Evolutionary conservation across 2,113 vertebrate species (phyloP).

Genomic region (Sinocyclocheilus maitianheensis): DNA sequence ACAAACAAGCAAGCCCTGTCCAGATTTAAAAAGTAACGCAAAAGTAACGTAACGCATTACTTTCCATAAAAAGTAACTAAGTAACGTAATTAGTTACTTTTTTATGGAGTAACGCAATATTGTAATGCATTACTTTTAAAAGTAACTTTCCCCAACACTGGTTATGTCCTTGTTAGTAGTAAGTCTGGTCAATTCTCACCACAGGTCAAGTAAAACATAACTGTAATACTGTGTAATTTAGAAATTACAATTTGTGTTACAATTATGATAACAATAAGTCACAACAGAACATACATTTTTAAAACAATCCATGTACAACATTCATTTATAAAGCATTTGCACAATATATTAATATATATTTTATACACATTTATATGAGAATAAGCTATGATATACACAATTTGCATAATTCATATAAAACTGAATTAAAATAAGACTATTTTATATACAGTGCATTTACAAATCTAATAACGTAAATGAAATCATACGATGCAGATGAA

Average conservation of each 20-base stretch:
- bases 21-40: too few species aligned
- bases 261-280: background rate
- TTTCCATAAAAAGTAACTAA: too few species aligned
- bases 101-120: too few species aligned
- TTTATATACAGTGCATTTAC: background rate
- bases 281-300: background rate
- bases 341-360: background rate
- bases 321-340: conserved; percentile 1
- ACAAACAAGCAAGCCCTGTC: too few species aligned
- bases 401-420: conserved; percentile 11
- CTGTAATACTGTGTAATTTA: background rate
- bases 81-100: too few species aligned
- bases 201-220: background rate
- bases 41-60: too few species aligned
- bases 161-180: background rate
- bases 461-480: conserved; percentile 15
- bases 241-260: background rate
- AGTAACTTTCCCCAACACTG: too few species aligned
- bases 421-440: background rate
- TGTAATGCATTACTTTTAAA: too few species aligned
- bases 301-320: background rate
- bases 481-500: background rate
- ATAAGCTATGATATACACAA: background rate
- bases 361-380: background rate
- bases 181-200: background rate